Evolutionary conservation across 2,888 invertebrate genomes (phyloP), one percentile per base, ranked within the genome.

Genomic region (Allygus modestus): DNA sequence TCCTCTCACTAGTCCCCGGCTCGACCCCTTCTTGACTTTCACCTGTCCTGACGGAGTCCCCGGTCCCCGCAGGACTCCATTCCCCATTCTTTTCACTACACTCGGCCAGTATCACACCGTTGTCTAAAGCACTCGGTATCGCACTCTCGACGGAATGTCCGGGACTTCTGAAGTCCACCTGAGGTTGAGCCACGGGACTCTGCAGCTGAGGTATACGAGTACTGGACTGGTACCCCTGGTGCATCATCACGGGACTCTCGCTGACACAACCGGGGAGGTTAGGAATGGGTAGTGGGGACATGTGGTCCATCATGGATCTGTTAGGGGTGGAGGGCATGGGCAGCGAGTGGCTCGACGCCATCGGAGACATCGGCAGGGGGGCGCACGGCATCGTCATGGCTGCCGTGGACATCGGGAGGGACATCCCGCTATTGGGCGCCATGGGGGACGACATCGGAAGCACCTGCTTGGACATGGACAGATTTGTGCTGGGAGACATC

Each of bases 1-100:
- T 87, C 81, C 87, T 86, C 84, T 87, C 87, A 82, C 87, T 87
- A 17, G 87, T 86, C 82, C 87, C 86, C n/a, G 87, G 87, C 41
- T 75, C 84, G 4, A 79, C 84, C 0, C 71, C 71, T 41, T 81
- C 84, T 37, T 75, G 75, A 41, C 83, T 75, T 12, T 83, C 83
- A 17, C 23, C 87, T 86, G 83, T 65, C 84, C 85, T 37, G 43
- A 84, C 23, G 81, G 84, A 69, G 77, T 85, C 73, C 43, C 83
- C 41, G 33, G 86, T 86, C 5, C 85, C 86, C 11, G 86, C 87
- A 1, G 87, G 87, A 71, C 87, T 87, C 87, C 87, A 87, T 65
- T 87, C 87, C 12, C 87, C 87, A 65, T 87, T 87, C 61, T 86
- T 87, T 11, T 69, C 84, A 71, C 65, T 43, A 61, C 83, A 75